Conservation (phyloP, 2,797 vertebrate species). For the Amniataba percoides region DNA sequence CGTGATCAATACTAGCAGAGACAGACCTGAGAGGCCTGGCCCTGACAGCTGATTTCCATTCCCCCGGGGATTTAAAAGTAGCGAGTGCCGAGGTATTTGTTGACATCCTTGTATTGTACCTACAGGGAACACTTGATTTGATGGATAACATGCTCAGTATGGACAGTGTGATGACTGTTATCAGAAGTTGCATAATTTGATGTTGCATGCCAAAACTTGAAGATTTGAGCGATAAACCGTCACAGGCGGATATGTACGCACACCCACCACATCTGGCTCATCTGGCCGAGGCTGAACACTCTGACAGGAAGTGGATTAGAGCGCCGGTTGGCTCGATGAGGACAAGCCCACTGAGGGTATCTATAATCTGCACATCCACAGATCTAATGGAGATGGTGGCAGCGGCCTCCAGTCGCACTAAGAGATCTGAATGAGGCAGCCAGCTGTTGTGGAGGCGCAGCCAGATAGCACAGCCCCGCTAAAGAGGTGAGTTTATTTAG, state of each 20-base stretch:
- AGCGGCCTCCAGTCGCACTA: constrained; percentile 38
- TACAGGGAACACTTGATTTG: constrained; percentile 18
- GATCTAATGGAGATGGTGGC: constrained; percentile 56
- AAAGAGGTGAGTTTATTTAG: constrained; percentile 33
- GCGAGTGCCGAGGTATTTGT: constrained; percentile 30
- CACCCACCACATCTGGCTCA: constrained; percentile 64
- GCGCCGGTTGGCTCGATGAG: constrained; percentile 33
- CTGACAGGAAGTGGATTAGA: constrained; percentile 78
- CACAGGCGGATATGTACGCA: constrained; percentile 10
- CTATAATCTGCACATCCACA: constrained; percentile 66
- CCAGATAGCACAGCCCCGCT: constrained; percentile 27
- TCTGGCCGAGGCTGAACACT: constrained; percentile 50
- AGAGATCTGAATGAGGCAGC: constrained; percentile 49
- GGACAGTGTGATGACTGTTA: not conserved
- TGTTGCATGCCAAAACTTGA: constrained; percentile 41
- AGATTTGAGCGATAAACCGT: constrained; percentile 46
- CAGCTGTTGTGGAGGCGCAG: constrained; percentile 58
- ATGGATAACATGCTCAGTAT: constrained; percentile 22
- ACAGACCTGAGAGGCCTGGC: constrained; percentile 37
- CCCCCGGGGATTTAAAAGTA: constrained; percentile 15
- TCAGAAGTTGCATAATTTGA: constrained; percentile 52
- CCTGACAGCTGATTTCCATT: constrained; percentile 47
- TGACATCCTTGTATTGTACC: constrained; percentile 28
- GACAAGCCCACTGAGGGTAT: constrained; percentile 59
- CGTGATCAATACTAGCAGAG: constrained; percentile 57